A percentile compares a stretch with the other conserved stretches of the same genome.
Conservation (phyloP, 2,113 vertebrate genomes). For the Syrmaticus mikado region DNA sequence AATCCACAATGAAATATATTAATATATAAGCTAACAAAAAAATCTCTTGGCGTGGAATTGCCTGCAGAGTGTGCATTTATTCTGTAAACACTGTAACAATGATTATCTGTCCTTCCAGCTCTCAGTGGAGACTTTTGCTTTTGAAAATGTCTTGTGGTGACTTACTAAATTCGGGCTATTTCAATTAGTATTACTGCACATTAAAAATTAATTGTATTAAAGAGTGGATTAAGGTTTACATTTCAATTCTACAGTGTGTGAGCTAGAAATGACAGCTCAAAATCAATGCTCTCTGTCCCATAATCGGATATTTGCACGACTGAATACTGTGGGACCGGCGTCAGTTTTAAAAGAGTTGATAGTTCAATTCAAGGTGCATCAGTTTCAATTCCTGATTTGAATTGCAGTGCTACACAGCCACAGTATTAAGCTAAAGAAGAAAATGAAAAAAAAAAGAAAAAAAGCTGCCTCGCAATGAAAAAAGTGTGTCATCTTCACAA, state of each 20-base stretch:
- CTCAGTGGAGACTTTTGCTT: conserved; percentile 87
- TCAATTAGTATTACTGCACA: conserved; percentile 98
- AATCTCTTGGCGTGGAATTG: conserved; percentile 48
- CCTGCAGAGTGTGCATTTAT: conserved; percentile 57
- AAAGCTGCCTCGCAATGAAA: conserved; percentile 30
- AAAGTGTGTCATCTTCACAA: conserved; percentile 5
- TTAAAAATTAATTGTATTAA: conserved; percentile 97
- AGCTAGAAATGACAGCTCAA: conserved; percentile 87
- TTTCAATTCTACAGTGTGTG: conserved; percentile 85
- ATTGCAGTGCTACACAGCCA: conserved; percentile 31
- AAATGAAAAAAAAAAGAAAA: background rate
- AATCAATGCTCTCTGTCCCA: conserved; percentile 82
- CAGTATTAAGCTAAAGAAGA: conserved; percentile 28
- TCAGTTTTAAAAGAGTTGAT: conserved; percentile 75
- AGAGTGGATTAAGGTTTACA: conserved; percentile 92
- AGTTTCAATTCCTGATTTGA: conserved; percentile 66
- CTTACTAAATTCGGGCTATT: conserved; percentile 91
- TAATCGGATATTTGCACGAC: conserved; percentile 70
- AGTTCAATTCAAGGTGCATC: conserved; percentile 73
- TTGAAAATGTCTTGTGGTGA: conserved; percentile 89
- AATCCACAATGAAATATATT: conserved; percentile 47
- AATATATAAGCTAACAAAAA: conserved; percentile 61
- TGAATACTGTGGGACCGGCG: conserved; percentile 54
- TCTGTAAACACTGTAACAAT: conserved; percentile 80
- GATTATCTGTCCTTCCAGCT: conserved; percentile 89